Base-by-base conservation (phyloP, 2,888 invertebrate species). In the Pandemis heparana region DNA sequence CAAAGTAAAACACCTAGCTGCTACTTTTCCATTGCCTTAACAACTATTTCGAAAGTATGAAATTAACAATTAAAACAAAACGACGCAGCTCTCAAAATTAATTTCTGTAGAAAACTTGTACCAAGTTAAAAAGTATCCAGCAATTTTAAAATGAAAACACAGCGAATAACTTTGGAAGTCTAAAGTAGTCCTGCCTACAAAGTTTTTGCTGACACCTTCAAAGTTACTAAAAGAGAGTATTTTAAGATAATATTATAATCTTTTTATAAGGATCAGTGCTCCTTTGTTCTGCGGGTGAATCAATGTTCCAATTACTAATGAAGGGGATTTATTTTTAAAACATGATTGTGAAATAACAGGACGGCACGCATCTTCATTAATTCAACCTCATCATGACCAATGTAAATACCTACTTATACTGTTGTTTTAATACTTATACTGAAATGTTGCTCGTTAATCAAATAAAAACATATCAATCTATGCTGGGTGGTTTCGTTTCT, bases 131-230 rank as follows among this genome's bases (percentile, higher is more conserved):
- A 75, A 77, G 76, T 74, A 72, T 73, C 65, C 73, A 70, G 72
- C 77, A 75, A 75, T 79, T 76, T 78, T 77, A 77, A 79, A 80
- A 80, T 78, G 77, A 78, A 77, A 80, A 78, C 75, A 74, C 70
- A 74, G 77, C 78, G 71, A 74, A 76, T 78, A 78, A 79, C 75
- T 77, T 79, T 71, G 56, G 39, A 73, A 78, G 76, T 78, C 75
- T 65, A 39, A 62, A 75, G 76, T 75, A 75, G 46, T 70, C 23
- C 48, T 74, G 71, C 71, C 69, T 75, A 69, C 68, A 63, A 74
- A 74, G 75, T 75, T 76, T 76, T 71, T 77, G 78, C 78, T 78
- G 78, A 77, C 77, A 75, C 75, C 64, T 66, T 70, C 59, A 48
- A 69, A 69, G 69, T 60, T 56, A 68, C 63, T 68, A 63, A 69